phyloP scores from a whole-genome alignment of 2,113 vertebrate genomes.

The Camelus dromedarius region DNA sequence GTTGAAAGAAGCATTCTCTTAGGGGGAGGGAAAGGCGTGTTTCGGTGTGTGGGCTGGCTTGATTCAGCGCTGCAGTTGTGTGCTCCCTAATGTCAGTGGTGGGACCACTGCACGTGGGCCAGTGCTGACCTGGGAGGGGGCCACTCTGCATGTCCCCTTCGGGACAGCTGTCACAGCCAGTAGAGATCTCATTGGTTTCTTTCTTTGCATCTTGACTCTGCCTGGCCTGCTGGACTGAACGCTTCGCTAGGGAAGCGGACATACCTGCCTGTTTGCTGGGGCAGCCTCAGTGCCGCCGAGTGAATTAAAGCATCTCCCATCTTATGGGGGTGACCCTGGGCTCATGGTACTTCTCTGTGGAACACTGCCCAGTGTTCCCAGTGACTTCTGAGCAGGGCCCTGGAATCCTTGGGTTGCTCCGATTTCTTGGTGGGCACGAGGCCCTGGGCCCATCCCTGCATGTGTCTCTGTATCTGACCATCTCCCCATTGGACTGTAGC shows the following conservation, averaged over 20 bases:
- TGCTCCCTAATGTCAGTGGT: neutral
- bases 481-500: neutral
- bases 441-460: neutral
- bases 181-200: neutral
- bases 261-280: rapidly evolving
- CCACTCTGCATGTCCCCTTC: neutral
- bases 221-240: neutral
- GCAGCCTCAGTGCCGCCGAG: rapidly evolving
- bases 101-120: neutral
- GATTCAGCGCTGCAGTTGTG: neutral
- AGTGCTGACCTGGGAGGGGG: too few species aligned
- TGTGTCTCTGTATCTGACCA: neutral
- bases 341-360: neutral
- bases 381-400: neutral
- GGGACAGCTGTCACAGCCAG: neutral
- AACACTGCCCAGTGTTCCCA: too few species aligned
- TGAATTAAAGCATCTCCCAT: neutral
- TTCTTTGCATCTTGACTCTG: neutral
- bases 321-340: neutral
- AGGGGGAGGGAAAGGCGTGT: neutral
- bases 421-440: neutral
- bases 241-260: rapidly evolving
- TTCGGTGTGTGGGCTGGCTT: neutral
- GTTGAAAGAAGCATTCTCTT: too few species aligned
- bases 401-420: neutral